Evolutionary conservation across 2,113 vertebrate genomes (phyloP).

Genomic region (Hirundichthys speculiger): DNA sequence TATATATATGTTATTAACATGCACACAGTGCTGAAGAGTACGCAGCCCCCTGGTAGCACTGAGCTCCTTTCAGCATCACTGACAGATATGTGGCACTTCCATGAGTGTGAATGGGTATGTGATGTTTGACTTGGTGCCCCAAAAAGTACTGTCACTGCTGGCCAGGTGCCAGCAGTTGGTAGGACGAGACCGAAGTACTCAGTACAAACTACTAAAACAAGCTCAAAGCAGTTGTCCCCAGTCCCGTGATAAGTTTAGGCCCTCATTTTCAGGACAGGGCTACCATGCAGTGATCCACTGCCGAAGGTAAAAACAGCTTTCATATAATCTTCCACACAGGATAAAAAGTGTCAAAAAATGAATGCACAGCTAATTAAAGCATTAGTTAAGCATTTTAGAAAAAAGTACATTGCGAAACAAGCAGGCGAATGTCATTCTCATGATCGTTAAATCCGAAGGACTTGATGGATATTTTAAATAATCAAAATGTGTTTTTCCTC

Average conservation of each 20-base stretch:
- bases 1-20: conserved; percentile 52
- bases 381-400: too few species aligned
- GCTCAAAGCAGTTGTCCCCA: conserved; percentile 23
- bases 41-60: conserved; percentile 59
- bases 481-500: too few species aligned
- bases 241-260: conserved; percentile 18
- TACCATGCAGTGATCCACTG: conserved; percentile 6
- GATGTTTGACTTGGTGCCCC: too few species aligned
- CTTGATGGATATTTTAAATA: too few species aligned
- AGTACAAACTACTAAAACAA: conserved; percentile 39
- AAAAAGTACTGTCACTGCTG: too few species aligned
- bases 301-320: neutral
- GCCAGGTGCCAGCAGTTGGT: too few species aligned
- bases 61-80: conserved; percentile 66
- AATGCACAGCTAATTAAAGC: too few species aligned
- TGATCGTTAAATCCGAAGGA: too few species aligned
- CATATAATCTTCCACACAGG: too few species aligned
- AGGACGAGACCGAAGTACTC: conserved; percentile 53
- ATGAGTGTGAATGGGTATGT: conserved; percentile 4
- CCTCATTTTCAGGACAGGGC: conserved; percentile 30
- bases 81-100: conserved; percentile 65
- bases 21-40: conserved; percentile 41
- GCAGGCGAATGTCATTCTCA: too few species aligned
- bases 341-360: too few species aligned
- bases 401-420: too few species aligned